Base-by-base conservation (phyloP, 2,888 invertebrate species). In the Cantharis nigra region DNA sequence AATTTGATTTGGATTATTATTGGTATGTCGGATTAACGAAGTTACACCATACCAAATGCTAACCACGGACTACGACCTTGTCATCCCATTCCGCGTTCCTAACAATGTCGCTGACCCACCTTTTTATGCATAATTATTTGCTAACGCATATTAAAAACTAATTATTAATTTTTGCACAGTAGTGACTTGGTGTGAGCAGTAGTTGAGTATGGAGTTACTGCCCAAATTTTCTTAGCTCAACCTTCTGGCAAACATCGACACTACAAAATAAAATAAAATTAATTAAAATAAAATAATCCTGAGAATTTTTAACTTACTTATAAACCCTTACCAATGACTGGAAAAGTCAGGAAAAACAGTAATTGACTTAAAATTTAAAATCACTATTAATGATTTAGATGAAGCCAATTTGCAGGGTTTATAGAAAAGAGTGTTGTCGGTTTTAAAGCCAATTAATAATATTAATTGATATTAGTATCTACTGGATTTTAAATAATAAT, bases 71-170 rank as follows among this genome's bases (percentile, higher is more conserved):
- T 76, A 75, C 81, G 81, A 80, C 80, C 82, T 81, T 83, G 81
- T 76, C 79, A 64, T 78, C 75, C 78, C 82, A 80, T 83, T 84
- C 84, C 84, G 84, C 84, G 84, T 84, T 84, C 83, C 80, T 77
- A 78, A 80, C 83, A 84, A 83, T 83, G 84, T 84, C 83, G 83
- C 82, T 83, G 84, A 84, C 83, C 84, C 82, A 80, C 80, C 80
- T 79, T 80, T 82, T 81, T 80, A 67, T 67, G 49, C 4, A 49
- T 49, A 49, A 9, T 49, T 49, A 49, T 49, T 49, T 2, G n/a
- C 2, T 7, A 49, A 49, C n/a, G n/a, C 49, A 49, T n/a, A 7
- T n/a, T n/a, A 49, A 9, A 33, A 33, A 33, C 5, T 7, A 49
- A 49, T 9, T 49, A 49, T 49, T 49, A 49, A n/a, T 49, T 49